phyloP scores from a whole-genome alignment of 1,140 invertebrate species.

The Araneus ventricosus region DNA sequence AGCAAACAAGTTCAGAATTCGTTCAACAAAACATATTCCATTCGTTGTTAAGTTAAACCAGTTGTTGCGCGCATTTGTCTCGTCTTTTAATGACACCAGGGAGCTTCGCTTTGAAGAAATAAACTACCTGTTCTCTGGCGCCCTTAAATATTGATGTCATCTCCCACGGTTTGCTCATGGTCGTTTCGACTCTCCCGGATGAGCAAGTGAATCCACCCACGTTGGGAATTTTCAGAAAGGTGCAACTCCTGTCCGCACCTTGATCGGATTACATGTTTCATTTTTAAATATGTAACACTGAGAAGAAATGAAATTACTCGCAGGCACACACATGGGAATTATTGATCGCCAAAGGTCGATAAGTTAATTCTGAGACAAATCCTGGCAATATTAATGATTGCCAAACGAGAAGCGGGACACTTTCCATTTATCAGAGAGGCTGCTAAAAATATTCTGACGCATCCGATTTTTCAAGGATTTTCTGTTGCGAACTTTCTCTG shows the following conservation, averaged over 20 bases:
- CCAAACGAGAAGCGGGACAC: neutral
- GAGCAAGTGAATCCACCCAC: neutral
- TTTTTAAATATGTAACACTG: neutral
- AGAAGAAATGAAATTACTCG: neutral
- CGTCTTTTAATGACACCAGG: neutral
- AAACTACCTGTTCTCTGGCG: neutral
- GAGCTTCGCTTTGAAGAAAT: neutral
- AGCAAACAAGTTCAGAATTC: neutral
- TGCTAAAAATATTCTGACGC: neutral
- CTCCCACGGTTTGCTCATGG: neutral
- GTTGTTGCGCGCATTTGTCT: neutral
- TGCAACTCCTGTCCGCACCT: neutral
- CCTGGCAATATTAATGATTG: conserved; percentile 50
- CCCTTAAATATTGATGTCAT: neutral
- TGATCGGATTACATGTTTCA: conserved; percentile 6
- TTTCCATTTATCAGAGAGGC: neutral
- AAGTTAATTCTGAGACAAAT: conserved; percentile 42
- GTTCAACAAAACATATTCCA: neutral
- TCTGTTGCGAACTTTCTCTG: neutral
- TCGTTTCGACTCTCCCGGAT: neutral
- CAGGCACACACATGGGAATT: neutral
- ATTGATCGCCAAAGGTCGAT: neutral
- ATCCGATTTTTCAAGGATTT: conserved; percentile 33
- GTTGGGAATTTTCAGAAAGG: neutral
- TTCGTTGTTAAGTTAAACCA: neutral